Percentiles rank a stretch among this genome's conserved stretches.
phyloP scores from a whole-genome alignment of 2,888 invertebrate genomes.

The Heliconius aoede region DNA sequence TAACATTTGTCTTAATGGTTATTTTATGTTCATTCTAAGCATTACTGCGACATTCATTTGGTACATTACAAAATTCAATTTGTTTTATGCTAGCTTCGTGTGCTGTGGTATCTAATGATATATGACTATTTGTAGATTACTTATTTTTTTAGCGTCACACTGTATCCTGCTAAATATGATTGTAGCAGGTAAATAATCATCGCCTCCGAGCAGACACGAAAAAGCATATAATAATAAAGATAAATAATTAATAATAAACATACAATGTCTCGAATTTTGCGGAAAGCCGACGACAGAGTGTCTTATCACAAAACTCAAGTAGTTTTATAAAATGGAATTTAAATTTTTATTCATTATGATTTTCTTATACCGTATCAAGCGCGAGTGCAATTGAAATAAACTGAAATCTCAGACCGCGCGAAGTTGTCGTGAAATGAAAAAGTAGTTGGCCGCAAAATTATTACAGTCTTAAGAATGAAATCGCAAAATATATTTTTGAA shows the following conservation, averaged over 20 bases:
- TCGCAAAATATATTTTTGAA: not conserved
- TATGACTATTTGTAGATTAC: no score
- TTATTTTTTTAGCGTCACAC: no score
- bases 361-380: slow-evolving; percentile 11
- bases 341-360: slow-evolving; percentile 10
- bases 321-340: not conserved
- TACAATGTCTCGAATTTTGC: no score
- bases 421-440: slow-evolving; percentile 19
- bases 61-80: slow-evolving; percentile 9
- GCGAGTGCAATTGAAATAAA: slow-evolving; percentile 28
- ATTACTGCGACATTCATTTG: slow-evolving; percentile 10
- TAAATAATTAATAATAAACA: no score
- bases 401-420: slow-evolving; percentile 21
- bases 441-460: slow-evolving; percentile 28
- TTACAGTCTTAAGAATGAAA: slow-evolving; percentile 1
- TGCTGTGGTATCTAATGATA: not conserved
- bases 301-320: not conserved
- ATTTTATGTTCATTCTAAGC: slow-evolving; percentile 5
- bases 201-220: no score
- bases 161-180: no score
- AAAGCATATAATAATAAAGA: no score
- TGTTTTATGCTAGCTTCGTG: not conserved
- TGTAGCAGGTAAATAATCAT: no score
- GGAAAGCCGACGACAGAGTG: no score
- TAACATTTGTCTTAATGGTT: slow-evolving; percentile 16